Conservation (phyloP, 2,113 vertebrate genomes). For the Eira barbara region DNA sequence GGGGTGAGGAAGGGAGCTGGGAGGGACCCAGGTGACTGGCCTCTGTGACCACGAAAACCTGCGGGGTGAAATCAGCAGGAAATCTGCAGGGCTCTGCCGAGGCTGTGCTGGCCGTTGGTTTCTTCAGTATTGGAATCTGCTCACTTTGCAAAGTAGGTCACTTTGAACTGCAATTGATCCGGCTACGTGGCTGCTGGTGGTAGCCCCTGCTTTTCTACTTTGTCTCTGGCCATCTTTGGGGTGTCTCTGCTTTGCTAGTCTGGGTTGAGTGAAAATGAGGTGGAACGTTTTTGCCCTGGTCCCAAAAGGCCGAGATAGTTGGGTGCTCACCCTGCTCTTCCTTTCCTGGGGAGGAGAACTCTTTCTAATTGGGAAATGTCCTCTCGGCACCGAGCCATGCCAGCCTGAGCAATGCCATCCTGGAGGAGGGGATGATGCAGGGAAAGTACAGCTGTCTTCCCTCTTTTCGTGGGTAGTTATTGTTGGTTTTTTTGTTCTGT, state of each 20-base stretch:
- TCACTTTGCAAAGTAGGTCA: neutral
- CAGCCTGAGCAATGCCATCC: neutral
- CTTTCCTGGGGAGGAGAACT: neutral
- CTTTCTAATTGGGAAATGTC: neutral
- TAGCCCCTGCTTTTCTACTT: neutral
- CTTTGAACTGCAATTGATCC: neutral
- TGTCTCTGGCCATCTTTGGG: neutral
- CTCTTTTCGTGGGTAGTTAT: neutral
- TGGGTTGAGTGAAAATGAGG: neutral
- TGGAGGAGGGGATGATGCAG: neutral
- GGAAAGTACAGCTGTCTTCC: neutral
- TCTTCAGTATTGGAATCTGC: neutral
- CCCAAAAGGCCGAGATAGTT: neutral
- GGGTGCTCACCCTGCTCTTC: neutral
- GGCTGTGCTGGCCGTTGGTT: neutral
- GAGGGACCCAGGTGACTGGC: neutral
- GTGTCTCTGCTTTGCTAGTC: neutral
- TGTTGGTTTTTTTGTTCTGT: neutral
- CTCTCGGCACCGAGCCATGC: neutral
- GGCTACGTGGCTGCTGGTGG: neutral
- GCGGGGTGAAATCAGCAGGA: neutral
- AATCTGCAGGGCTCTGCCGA: neutral
- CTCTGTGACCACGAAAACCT: neutral
- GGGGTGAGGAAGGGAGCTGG: neutral
- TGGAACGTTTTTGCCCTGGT: neutral